A percentile compares a stretch with the other conserved stretches of the same genome.
phyloP scores from a whole-genome alignment of 2,113 vertebrate genomes.

The Thalassoma bifasciatum region DNA sequence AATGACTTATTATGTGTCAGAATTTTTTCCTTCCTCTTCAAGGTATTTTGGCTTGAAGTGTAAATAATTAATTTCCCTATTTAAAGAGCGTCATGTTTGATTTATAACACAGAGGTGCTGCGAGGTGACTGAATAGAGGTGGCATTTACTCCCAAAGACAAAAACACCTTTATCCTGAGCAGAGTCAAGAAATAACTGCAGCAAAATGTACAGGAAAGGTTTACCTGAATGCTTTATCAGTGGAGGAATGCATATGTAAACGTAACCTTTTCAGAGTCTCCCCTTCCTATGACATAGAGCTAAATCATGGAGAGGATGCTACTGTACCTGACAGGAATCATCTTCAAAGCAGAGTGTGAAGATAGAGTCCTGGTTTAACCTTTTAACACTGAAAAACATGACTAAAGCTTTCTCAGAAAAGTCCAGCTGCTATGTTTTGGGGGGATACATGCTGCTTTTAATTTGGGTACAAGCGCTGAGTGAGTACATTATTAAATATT shows the following conservation, averaged over 20 bases:
- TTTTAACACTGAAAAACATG: constrained; percentile 20
- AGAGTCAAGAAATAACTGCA: constrained; percentile 2
- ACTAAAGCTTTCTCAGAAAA: constrained; percentile 14
- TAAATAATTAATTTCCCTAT: constrained; percentile 85
- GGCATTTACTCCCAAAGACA: constrained; percentile 62
- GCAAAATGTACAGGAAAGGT: not conserved
- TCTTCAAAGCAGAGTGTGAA: not conserved
- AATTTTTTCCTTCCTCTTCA: constrained; percentile 72
- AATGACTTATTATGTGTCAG: constrained; percentile 78
- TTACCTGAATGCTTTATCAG: not conserved
- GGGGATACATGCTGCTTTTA: not conserved
- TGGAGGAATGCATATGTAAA: constrained; percentile 11
- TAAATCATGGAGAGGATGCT: not conserved
- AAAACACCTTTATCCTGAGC: constrained; percentile 39
- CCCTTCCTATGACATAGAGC: not conserved
- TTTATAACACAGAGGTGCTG: constrained; percentile 73
- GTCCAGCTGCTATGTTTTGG: not conserved
- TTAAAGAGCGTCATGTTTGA: constrained; percentile 82
- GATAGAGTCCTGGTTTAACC: constrained; percentile 41
- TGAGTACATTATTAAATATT: not conserved
- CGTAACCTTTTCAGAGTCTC: constrained; percentile 16
- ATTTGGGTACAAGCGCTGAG: constrained; percentile 5
- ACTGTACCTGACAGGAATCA: constrained; percentile 17
- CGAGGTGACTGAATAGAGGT: constrained; percentile 63
- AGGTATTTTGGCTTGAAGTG: constrained; percentile 82